Evolutionary conservation across 2,888 invertebrate genomes (phyloP).

Genomic region (Parnassius smintheus): DNA sequence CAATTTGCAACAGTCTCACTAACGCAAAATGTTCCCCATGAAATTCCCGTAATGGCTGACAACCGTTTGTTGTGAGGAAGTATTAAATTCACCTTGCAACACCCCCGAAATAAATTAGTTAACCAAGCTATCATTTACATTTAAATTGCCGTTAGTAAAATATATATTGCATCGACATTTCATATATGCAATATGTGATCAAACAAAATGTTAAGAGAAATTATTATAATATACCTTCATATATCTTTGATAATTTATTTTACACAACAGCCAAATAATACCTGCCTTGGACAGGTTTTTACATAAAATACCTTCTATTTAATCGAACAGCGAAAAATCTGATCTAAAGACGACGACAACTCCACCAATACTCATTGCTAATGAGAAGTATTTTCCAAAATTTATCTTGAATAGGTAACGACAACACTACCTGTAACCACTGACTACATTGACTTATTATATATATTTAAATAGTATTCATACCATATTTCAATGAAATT

Average conservation of each 20-base stretch:
- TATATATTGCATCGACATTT: conserved; percentile 64
- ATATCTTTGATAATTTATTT: conserved; percentile 49
- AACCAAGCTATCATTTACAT: conserved; percentile 47
- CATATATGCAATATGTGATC: conserved; percentile 50
- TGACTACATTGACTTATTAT: conserved; percentile 71
- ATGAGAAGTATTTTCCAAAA: conserved; percentile 52
- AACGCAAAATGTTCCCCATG: conserved; percentile 35
- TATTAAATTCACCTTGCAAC: conserved; percentile 65
- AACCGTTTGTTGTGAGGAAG: conserved; percentile 29
- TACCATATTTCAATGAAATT: conserved; percentile 59
- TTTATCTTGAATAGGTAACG: conserved; percentile 62
- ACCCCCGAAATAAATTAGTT: conserved; percentile 45
- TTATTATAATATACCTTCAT: conserved; percentile 42
- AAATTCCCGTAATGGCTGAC: conserved; percentile 31
- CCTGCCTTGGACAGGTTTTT: conserved; percentile 38
- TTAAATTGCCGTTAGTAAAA: conserved; percentile 54
- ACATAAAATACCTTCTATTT: conserved; percentile 33
- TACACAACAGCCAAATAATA: conserved; percentile 67
- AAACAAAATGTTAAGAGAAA: conserved; percentile 48
- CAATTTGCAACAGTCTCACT: conserved; percentile 5
- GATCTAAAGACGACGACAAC: conserved; percentile 40
- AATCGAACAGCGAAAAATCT: conserved; percentile 42
- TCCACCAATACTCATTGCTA: conserved; percentile 51
- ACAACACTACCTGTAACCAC: conserved; percentile 76
- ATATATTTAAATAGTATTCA: conserved; percentile 67